Conservation (phyloP, 2,888 invertebrate species). For the Scelioninae gen. 1 region DNA sequence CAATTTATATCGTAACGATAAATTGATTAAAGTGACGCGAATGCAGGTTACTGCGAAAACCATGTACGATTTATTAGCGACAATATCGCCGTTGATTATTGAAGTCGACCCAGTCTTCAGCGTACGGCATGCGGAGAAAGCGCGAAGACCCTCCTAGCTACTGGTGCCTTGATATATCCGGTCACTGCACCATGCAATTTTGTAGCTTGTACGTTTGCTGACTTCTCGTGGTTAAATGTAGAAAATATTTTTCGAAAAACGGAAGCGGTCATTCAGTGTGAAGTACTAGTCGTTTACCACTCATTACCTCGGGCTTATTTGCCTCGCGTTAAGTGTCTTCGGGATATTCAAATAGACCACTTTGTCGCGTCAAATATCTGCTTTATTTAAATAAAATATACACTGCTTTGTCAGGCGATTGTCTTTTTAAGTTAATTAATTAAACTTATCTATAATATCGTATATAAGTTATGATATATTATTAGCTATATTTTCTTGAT, state of each 20-base stretch:
- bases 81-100: constrained; percentile 42
- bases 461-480: constrained; percentile 20
- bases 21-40: constrained; percentile 53
- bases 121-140: constrained; percentile 42
- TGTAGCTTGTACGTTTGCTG: constrained; percentile 30
- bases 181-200: constrained; percentile 62
- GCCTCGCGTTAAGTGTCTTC: constrained; percentile 6
- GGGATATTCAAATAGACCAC: constrained; percentile 3
- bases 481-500: constrained; percentile 19
- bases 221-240: constrained; percentile 32
- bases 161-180: constrained; percentile 46
- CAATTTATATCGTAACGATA: background rate
- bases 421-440: constrained; percentile 6
- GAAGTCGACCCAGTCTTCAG: constrained; percentile 75
- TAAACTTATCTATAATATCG: constrained; percentile 19
- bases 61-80: constrained; percentile 46
- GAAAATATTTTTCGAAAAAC: constrained; percentile 32
- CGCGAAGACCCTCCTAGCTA: constrained; percentile 40
- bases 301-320: constrained; percentile 8
- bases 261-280: constrained; percentile 32
- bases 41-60: constrained; percentile 69
- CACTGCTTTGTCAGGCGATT: background rate
- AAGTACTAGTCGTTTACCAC: constrained; percentile 17
- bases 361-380: constrained; percentile 3
- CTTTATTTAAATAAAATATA: constrained; percentile 10